These are phyloP conservation scores for Pheosia gnoma DNA, from an alignment of 2,888 invertebrate genomes.

Conservation along the genomic window DNA sequence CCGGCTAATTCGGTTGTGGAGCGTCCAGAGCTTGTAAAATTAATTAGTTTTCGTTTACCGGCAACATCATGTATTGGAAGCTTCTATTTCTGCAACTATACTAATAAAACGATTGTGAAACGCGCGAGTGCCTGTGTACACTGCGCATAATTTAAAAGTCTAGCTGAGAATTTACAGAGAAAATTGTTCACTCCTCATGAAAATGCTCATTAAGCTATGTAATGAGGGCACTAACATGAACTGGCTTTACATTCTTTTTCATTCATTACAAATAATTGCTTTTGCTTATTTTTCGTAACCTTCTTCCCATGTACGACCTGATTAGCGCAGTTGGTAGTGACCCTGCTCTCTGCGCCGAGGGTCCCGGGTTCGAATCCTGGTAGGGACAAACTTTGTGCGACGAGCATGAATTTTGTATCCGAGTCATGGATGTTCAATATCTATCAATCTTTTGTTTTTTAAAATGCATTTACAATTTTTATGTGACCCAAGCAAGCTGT, in stretches of 20 bases:
- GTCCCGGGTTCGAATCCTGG: too few species aligned
- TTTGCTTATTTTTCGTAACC: too few species aligned
- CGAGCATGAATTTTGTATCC: too few species aligned
- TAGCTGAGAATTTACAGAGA: background rate
- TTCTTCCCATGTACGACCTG: too few species aligned
- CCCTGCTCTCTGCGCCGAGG: too few species aligned
- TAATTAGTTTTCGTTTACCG: constrained; percentile 36
- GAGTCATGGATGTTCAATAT: too few species aligned
- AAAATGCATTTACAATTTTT: too few species aligned
- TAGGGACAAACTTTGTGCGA: too few species aligned
- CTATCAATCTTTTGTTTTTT: too few species aligned
- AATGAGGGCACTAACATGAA: background rate
- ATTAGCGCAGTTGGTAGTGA: too few species aligned
- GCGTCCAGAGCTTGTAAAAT: constrained; percentile 33
- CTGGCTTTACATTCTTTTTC: background rate
- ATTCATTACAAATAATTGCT: background rate
- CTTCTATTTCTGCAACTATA: too few species aligned
- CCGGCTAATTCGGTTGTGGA: constrained; percentile 42
- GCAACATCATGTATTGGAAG: constrained; percentile 15
- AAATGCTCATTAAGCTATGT: background rate
- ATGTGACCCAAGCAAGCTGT: too few species aligned
- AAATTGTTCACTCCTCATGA: background rate
- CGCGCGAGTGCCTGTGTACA: background rate
- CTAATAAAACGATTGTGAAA: background rate
- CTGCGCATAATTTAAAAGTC: background rate